Percentiles rank a stretch among this genome's conserved stretches.
Evolutionary conservation across 2,113 vertebrate species (phyloP).

Genomic region (Paraplagusia blochii): DNA sequence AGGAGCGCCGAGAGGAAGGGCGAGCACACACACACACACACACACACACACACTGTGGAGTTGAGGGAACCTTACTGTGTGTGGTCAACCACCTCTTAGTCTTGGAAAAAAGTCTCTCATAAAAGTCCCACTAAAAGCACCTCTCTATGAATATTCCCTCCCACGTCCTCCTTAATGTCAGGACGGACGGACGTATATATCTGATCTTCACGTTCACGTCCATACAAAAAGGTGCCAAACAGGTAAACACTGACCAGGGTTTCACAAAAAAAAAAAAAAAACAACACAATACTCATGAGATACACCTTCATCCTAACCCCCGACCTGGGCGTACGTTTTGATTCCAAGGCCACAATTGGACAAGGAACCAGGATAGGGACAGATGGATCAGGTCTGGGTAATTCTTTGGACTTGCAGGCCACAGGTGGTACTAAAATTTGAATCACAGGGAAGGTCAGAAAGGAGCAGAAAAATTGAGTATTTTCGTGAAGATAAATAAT

Average conservation of each 20-base stretch:
- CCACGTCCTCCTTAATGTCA: constrained; percentile 70
- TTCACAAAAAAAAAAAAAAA: constrained; percentile 20
- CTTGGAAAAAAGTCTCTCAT: constrained; percentile 78
- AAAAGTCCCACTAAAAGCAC: constrained; percentile 76
- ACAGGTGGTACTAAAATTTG: too few relatives aligned
- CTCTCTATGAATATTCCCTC: constrained; percentile 78
- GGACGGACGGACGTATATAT: constrained; percentile 66
- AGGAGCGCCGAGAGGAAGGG: constrained; percentile 59
- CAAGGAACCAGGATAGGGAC: too few relatives aligned
- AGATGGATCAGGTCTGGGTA: too few relatives aligned
- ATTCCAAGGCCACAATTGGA: too few relatives aligned
- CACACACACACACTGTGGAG: constrained; percentile 24
- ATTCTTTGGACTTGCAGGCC: too few relatives aligned
- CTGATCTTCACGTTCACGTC: constrained; percentile 60
- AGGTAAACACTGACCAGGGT: constrained; percentile 16
- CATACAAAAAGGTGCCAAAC: constrained; percentile 1
- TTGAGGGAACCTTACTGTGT: constrained; percentile 63
- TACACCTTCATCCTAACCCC: constrained; percentile 1
- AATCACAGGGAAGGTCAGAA: too few relatives aligned
- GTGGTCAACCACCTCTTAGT: constrained; percentile 73
- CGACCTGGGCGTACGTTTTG: too few relatives aligned
- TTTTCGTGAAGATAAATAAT: too few relatives aligned
- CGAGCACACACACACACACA: constrained; percentile 47
- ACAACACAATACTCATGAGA: too few relatives aligned
- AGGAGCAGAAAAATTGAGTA: too few relatives aligned